These are phyloP conservation scores for Mobula hypostoma DNA, from an alignment of 2,113 vertebrate genomes.

Conservation along the genomic window DNA sequence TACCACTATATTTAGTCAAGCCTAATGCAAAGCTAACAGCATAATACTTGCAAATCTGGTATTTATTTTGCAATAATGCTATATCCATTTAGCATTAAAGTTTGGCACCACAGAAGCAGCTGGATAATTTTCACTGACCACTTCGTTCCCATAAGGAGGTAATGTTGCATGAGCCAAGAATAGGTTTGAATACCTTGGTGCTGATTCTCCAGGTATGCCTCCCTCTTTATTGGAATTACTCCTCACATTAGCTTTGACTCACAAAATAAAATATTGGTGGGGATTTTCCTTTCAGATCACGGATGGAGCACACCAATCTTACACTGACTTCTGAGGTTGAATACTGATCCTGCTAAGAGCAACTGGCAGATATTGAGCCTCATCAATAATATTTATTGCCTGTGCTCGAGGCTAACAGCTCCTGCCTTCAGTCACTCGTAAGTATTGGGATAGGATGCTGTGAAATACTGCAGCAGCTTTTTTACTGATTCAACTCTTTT, in stretches of 20 bases:
- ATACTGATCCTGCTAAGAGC: neutral
- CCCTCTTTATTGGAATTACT: neutral
- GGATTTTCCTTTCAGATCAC: neutral
- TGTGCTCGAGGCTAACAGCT: neutral
- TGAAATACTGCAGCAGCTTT: neutral
- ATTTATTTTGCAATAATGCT: neutral
- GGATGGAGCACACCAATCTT: neutral
- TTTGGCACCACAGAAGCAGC: neutral
- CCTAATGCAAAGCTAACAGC: neutral
- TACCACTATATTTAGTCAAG: neutral
- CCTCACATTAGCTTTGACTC: neutral
- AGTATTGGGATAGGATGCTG: neutral
- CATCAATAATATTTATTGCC: neutral
- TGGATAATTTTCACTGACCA: neutral
- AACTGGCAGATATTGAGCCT: too few species aligned
- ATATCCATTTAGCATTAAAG: neutral
- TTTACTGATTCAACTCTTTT: too few species aligned
- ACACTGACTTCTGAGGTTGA: too few species aligned
- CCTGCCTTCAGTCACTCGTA: neutral
- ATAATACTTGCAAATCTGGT: neutral
- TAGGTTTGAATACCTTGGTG: neutral
- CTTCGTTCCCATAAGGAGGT: neutral
- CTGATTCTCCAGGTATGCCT: neutral
- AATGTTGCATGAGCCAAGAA: neutral
- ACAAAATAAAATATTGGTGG: neutral